A percentile compares a stretch with the other conserved stretches of the same genome.
These are phyloP conservation scores for Chrysomela aeneicollis DNA, from an alignment of 2,888 invertebrate species.

Conservation along the genomic window DNA sequence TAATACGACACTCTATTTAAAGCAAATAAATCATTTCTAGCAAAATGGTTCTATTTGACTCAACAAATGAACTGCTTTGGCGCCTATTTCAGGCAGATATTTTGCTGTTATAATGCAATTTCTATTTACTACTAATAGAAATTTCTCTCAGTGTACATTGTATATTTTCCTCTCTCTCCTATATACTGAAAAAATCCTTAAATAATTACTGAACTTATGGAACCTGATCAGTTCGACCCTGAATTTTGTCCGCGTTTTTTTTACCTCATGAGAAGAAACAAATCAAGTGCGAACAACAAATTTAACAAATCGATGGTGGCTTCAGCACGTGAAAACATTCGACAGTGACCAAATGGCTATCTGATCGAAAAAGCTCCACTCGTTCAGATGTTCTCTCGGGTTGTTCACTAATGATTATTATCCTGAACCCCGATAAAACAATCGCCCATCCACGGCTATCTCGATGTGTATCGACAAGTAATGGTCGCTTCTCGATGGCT, in stretches of 20 bases:
- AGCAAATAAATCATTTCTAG: too few species aligned
- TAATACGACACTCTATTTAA: too few species aligned
- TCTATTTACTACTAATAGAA: too few species aligned
- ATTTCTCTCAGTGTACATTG: too few species aligned
- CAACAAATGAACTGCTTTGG: too few species aligned
- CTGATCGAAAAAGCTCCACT: constrained; percentile 31
- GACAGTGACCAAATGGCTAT: constrained; percentile 34
- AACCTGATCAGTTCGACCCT: not conserved
- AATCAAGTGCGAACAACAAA: constrained; percentile 28
- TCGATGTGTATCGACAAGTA: constrained; percentile 54
- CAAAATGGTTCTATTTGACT: too few species aligned
- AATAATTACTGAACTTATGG: not conserved
- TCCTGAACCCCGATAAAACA: constrained; percentile 53
- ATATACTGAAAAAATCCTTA: not conserved
- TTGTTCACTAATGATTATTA: constrained; percentile 55
- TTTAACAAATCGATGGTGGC: constrained; percentile 32
- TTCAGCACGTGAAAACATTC: constrained; percentile 31
- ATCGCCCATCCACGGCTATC: constrained; percentile 50
- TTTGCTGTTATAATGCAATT: too few species aligned
- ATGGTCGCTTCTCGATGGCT: constrained; percentile 47
- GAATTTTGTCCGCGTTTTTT: not conserved
- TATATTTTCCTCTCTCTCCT: too few species aligned
- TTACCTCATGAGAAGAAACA: constrained; percentile 10
- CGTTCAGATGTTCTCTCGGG: constrained; percentile 43
- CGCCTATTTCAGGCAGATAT: too few species aligned